Percentiles rank a stretch among this genome's conserved stretches.
Conservation (phyloP, 2,888 invertebrate genomes). For the Ephialtes manifestator region DNA sequence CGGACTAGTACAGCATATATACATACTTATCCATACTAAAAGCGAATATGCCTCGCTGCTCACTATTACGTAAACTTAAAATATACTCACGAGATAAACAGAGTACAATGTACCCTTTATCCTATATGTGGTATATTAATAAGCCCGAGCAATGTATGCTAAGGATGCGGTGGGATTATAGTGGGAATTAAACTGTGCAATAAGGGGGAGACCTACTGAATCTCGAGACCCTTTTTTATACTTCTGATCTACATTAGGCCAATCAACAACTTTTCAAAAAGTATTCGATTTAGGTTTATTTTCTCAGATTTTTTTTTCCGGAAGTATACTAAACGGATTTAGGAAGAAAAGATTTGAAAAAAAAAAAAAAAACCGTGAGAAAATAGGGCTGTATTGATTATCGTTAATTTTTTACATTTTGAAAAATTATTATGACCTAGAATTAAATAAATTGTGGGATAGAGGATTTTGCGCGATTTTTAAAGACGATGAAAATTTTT, state of each 20-base stretch:
- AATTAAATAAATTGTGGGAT: no score
- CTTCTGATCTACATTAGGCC: not conserved
- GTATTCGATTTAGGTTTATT: not conserved
- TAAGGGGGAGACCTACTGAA: not conserved
- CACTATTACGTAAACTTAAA: conserved; percentile 63
- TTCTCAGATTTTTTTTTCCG: no score
- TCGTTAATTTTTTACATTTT: no score
- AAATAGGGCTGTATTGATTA: no score
- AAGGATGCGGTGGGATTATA: conserved; percentile 18
- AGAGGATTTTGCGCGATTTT: no score
- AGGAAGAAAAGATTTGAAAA: no score
- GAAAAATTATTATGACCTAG: no score
- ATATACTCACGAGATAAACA: conserved; percentile 44
- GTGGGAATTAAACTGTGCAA: conserved; percentile 1
- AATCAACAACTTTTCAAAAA: not conserved
- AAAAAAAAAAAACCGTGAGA: no score
- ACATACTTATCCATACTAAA: not conserved
- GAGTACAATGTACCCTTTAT: conserved; percentile 62
- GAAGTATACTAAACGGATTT: no score
- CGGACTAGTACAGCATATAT: not conserved
- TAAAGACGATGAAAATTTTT: no score
- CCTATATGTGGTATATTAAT: conserved; percentile 34
- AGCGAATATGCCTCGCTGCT: conserved; percentile 14
- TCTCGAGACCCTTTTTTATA: not conserved
- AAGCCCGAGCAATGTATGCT: conserved; percentile 18